A percentile compares a stretch with the other conserved stretches of the same genome.
phyloP scores from a whole-genome alignment of 1,140 invertebrate species.

The Magallana ariakensis region DNA sequence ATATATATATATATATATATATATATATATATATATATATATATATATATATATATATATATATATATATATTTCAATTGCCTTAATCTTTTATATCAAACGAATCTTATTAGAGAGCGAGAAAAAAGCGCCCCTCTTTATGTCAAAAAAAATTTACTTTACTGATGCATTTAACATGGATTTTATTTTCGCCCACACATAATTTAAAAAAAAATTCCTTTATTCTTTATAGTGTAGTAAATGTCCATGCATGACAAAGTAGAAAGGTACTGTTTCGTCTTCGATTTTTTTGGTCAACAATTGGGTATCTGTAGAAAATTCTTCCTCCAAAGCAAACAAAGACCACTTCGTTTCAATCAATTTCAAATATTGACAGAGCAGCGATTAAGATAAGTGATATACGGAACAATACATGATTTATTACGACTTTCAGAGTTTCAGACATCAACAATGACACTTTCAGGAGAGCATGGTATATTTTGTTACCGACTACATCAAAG shows the following conservation, averaged over 20 bases:
- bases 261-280: not conserved
- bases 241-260: not conserved
- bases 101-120: too few species aligned
- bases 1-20: too few species aligned
- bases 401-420: constrained; percentile 39
- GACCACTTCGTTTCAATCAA: constrained; percentile 1
- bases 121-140: too few species aligned
- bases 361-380: constrained; percentile 39
- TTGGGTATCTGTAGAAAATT: constrained; percentile 21
- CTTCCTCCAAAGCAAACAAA: constrained; percentile 8
- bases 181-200: not conserved
- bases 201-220: not conserved
- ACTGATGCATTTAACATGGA: too few species aligned
- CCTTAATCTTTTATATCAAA: too few species aligned
- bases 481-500: constrained; percentile 43
- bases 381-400: constrained; percentile 36
- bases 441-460: constrained; percentile 8
- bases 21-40: too few species aligned
- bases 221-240: not conserved
- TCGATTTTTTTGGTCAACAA: constrained; percentile 27
- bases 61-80: too few species aligned
- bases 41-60: too few species aligned
- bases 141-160: too few species aligned
- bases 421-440: constrained; percentile 16
- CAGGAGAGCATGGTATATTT: constrained; percentile 25